Percentiles rank a stretch among this genome's conserved stretches.
Evolutionary conservation across 2,888 invertebrate genomes (phyloP).

Genomic region (Sericinus montela): DNA sequence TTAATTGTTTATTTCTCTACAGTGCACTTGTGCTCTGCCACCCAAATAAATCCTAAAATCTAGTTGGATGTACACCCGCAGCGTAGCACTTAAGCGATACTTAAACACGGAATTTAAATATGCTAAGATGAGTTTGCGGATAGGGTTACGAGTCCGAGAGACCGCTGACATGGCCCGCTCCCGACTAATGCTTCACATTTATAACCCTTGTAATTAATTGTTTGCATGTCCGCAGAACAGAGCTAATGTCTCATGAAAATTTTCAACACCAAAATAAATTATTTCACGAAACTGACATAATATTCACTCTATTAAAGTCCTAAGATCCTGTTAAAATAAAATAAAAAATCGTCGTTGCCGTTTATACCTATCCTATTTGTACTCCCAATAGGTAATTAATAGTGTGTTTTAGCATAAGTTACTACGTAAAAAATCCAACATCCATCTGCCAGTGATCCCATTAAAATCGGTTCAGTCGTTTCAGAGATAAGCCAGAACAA

Average conservation of each 20-base stretch:
- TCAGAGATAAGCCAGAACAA: too few relatives aligned
- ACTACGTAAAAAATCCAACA: too few relatives aligned
- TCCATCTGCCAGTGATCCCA: too few relatives aligned
- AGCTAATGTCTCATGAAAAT: constrained; percentile 56
- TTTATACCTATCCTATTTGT: too few relatives aligned
- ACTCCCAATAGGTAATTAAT: too few relatives aligned
- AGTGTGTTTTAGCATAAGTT: too few relatives aligned
- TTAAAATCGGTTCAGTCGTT: too few relatives aligned
- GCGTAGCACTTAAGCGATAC: constrained; percentile 18
- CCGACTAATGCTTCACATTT: constrained; percentile 76
- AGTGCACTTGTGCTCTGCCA: constrained; percentile 1
- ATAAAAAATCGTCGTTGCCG: too few relatives aligned
- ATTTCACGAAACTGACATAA: constrained; percentile 21
- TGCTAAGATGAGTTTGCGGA: constrained; percentile 20
- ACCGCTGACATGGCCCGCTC: constrained; percentile 60
- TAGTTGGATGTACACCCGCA: constrained; percentile 15
- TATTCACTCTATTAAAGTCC: neutral
- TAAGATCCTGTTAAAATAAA: neutral
- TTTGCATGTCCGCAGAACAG: constrained; percentile 73
- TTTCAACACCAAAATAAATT: constrained; percentile 59
- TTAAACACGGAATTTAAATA: constrained; percentile 20
- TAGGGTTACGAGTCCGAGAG: constrained; percentile 18
- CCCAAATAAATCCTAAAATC: constrained; percentile 17
- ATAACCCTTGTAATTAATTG: constrained; percentile 78
- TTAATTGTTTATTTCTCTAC: neutral